These are phyloP conservation scores for Squalus acanthias DNA, from an alignment of 2,797 vertebrate genomes.

Conservation along the genomic window DNA sequence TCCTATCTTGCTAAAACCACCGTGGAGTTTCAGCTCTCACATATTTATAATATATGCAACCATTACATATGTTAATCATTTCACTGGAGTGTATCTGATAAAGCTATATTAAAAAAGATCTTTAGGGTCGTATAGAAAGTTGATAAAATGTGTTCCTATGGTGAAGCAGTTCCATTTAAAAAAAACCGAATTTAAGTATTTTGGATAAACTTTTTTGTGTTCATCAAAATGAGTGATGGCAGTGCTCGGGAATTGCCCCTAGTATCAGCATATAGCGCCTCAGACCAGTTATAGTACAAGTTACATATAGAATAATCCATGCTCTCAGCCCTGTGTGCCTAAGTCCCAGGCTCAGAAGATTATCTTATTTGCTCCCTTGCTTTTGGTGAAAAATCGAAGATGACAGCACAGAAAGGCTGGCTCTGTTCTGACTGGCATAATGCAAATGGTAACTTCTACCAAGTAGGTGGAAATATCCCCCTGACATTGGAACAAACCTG, in stretches of 20 bases:
- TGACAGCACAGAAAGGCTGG: neutral
- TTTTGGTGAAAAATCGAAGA: neutral
- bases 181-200: neutral
- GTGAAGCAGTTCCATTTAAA: neutral
- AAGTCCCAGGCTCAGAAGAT: neutral
- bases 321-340: neutral
- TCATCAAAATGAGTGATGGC: neutral
- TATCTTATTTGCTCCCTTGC: neutral
- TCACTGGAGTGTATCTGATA: neutral
- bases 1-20: neutral
- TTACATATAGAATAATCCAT: neutral
- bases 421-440: neutral
- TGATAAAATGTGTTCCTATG: neutral
- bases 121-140: neutral
- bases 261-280: neutral
- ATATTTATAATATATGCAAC: neutral
- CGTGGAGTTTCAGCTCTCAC: neutral
- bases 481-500: neutral
- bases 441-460: neutral
- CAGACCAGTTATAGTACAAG: neutral
- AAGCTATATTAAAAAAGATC: neutral
- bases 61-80: neutral
- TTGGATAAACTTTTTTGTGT: neutral
- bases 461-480: neutral
- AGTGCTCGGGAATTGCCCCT: neutral